phyloP scores from a whole-genome alignment of 2,888 invertebrate species.

The Tenthredo amoena region DNA sequence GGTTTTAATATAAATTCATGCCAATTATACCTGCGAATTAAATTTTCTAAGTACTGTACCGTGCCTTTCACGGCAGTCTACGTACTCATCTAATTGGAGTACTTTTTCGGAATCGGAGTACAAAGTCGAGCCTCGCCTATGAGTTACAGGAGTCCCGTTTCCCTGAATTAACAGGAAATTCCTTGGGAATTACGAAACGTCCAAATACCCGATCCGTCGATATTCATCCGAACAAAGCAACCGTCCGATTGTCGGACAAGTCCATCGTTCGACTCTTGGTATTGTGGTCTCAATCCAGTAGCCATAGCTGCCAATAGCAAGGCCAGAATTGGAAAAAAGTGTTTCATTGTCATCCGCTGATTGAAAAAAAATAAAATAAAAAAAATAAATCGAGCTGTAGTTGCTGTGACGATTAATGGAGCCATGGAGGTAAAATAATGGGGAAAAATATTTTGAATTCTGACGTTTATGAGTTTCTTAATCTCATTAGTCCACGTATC shows the following conservation, averaged over 20 bases:
- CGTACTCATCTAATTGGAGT: background rate
- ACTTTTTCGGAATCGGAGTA: background rate
- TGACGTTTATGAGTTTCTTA: background rate
- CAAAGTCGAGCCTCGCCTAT: background rate
- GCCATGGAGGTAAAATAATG: background rate
- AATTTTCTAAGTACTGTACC: background rate
- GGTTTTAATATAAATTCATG: background rate
- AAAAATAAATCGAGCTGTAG: constrained; percentile 1
- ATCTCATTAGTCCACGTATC: background rate
- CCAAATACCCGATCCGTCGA: background rate
- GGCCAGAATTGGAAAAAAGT: constrained; percentile 35
- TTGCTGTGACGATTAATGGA: background rate
- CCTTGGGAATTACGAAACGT: background rate
- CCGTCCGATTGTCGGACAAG: background rate
- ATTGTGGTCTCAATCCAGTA: constrained; percentile 21
- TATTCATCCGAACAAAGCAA: constrained; percentile 22
- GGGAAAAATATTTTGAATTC: background rate
- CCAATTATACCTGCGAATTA: background rate
- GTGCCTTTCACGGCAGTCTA: background rate
- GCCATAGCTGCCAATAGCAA: constrained; percentile 28
- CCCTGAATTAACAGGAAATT: background rate
- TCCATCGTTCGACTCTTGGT: background rate
- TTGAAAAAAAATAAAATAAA: background rate
- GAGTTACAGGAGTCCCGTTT: background rate
- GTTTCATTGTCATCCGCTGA: constrained; percentile 38